Conservation (phyloP, 2,888 invertebrate species). For the Gymnoscelis rufifasciata region DNA sequence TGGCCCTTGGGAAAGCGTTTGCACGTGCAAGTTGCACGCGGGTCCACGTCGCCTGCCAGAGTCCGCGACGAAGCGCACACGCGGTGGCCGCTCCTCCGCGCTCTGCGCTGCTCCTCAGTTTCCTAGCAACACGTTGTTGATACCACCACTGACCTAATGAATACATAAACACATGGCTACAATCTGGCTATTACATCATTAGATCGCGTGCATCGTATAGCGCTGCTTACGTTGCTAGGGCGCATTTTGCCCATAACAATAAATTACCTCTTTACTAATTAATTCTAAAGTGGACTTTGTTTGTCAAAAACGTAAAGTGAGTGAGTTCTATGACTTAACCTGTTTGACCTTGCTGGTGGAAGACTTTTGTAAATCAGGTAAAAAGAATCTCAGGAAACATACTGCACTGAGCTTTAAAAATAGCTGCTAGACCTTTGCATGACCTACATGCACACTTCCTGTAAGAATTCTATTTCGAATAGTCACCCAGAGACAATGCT, state of each 20-base stretch:
- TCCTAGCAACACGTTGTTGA: conserved; percentile 79
- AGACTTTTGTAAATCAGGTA: conserved; percentile 9
- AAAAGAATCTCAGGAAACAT: conserved; percentile 7
- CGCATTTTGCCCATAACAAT: conserved; percentile 49
- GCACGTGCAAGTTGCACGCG: conserved; percentile 71
- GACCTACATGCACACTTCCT: conserved; percentile 65
- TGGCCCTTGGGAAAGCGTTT: conserved; percentile 51
- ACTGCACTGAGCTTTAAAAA: conserved; percentile 35
- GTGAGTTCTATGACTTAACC: conserved; percentile 21
- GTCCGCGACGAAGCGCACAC: conserved; percentile 34
- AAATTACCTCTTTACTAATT: conserved; percentile 26
- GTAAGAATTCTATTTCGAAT: conserved; percentile 60
- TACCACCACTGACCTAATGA: conserved; percentile 70
- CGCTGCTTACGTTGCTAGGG: conserved; percentile 57
- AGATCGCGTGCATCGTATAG: conserved; percentile 46
- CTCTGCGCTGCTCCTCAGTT: conserved; percentile 48
- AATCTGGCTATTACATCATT: conserved; percentile 67
- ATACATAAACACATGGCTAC: conserved; percentile 69
- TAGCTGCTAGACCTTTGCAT: conserved; percentile 56
- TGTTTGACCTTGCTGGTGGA: conserved; percentile 23
- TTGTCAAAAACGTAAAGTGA: conserved; percentile 25
- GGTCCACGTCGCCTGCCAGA: conserved; percentile 67
- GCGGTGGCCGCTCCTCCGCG: conserved; percentile 35
- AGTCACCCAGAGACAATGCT: conserved; percentile 53
- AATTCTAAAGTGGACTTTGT: conserved; percentile 31